These are phyloP conservation scores for Cranoglanis bouderius DNA, from an alignment of 2,113 vertebrate genomes.

Conservation along the genomic window DNA sequence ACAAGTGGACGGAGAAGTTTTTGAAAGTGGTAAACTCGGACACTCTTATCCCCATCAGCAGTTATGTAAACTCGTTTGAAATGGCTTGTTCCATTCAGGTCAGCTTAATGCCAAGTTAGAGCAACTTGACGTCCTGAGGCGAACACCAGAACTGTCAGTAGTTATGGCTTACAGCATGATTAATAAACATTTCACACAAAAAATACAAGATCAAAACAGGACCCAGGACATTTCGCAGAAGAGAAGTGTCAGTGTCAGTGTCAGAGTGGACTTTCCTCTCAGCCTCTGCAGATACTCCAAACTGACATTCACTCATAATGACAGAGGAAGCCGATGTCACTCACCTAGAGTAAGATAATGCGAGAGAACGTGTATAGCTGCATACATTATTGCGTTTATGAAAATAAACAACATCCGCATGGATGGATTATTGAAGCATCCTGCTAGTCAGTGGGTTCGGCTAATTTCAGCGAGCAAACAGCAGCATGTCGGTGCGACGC, in stretches of 20 bases:
- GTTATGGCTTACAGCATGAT: constrained; percentile 9
- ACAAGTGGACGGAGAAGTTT: neutral
- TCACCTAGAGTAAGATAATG: neutral
- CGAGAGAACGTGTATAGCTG: neutral
- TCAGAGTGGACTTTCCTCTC: constrained; percentile 21
- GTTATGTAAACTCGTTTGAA: constrained; percentile 24
- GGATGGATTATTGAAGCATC: constrained; percentile 15
- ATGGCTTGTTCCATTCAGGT: constrained; percentile 34
- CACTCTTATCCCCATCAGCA: neutral
- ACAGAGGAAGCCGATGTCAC: neutral
- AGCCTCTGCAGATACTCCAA: constrained; percentile 32
- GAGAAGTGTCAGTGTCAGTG: neutral
- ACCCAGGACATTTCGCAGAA: constrained; percentile 1
- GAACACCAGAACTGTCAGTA: constrained; percentile 14
- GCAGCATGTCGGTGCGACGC: constrained; percentile 63
- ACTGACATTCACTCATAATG: constrained; percentile 16
- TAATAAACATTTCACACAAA: neutral
- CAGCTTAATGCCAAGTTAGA: constrained; percentile 12
- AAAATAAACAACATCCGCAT: constrained; percentile 8
- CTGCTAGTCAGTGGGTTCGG: constrained; percentile 29
- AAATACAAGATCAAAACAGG: neutral
- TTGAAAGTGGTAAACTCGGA: constrained; percentile 3
- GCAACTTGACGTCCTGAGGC: constrained; percentile 26
- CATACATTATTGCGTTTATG: neutral
- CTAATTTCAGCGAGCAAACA: constrained; percentile 48